Conservation (phyloP, 2,113 vertebrate genomes). For the Riparia riparia region DNA sequence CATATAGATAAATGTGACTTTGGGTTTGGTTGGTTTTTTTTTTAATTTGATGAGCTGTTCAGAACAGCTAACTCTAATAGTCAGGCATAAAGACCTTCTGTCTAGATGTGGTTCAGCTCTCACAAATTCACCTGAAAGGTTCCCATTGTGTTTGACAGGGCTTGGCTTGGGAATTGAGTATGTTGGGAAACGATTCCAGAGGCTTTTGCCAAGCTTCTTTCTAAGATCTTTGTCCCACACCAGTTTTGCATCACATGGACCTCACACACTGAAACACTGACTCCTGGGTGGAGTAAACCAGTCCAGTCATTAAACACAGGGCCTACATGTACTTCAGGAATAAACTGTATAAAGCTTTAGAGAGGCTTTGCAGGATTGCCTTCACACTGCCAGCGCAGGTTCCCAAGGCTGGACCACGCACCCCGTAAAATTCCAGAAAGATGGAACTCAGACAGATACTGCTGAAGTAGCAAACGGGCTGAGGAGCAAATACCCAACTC, state of each 20-base stretch:
- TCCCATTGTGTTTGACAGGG: not conserved
- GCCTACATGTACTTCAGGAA: fast-evolving
- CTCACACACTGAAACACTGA: not conserved
- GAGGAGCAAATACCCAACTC: not conserved
- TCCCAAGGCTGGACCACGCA: not conserved
- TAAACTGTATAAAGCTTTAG: not conserved
- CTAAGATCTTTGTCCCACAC: not conserved
- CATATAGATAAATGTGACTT: fast-evolving
- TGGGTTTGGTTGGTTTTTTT: not conserved
- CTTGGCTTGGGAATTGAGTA: not conserved
- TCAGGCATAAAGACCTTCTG: not conserved
- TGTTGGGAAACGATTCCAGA: not conserved
- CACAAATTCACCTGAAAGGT: not conserved
- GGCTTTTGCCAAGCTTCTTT: not conserved
- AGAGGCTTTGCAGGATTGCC: not conserved
- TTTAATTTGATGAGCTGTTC: not conserved
- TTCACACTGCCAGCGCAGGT: not conserved
- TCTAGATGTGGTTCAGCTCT: not conserved
- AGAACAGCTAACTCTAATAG: not conserved
- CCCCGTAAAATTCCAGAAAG: not conserved
- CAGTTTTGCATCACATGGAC: not conserved
- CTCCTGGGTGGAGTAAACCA: not conserved
- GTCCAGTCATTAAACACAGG: not conserved
- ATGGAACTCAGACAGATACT: not conserved
- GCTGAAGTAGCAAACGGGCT: not conserved